Conservation (phyloP, 1,140 invertebrate genomes). For the Bombus breviceps region DNA sequence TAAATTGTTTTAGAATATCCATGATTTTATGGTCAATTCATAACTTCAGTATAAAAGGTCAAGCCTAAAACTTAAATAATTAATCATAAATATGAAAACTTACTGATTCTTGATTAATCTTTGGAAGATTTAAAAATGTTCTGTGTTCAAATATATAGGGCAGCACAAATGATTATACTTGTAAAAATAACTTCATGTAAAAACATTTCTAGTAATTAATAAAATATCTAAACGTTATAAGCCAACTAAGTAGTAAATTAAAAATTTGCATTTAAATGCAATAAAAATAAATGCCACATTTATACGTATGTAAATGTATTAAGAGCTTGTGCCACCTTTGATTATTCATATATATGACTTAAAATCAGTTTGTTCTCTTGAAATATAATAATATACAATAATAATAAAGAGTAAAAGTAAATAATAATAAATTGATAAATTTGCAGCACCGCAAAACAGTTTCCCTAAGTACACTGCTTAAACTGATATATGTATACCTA, state of each 20-base stretch:
- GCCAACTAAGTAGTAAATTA: neutral
- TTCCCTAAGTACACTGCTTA: conserved; percentile 74
- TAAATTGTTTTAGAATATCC: neutral
- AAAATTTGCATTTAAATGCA: neutral
- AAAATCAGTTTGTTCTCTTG: neutral
- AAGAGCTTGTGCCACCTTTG: conserved; percentile 7
- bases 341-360: neutral
- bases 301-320: neutral
- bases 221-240: neutral
- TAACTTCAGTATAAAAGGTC: conserved; percentile 1
- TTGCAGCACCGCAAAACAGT: conserved; percentile 45
- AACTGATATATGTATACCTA: conserved; percentile 72
- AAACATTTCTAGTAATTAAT: neutral
- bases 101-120: neutral
- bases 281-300: neutral
- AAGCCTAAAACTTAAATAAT: conserved; percentile 1
- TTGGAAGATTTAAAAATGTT: neutral
- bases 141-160: neutral
- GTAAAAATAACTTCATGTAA: neutral
- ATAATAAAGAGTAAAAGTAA: conserved; percentile 15
- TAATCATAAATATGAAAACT: conserved; percentile 13
- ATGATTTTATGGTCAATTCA: neutral
- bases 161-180: neutral
- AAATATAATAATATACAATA: neutral
- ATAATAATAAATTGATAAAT: conserved; percentile 11